A percentile compares a stretch with the other conserved stretches of the same genome.
Evolutionary conservation across 2,888 invertebrate genomes (phyloP).

Genomic region (Clistopyga incitator): DNA sequence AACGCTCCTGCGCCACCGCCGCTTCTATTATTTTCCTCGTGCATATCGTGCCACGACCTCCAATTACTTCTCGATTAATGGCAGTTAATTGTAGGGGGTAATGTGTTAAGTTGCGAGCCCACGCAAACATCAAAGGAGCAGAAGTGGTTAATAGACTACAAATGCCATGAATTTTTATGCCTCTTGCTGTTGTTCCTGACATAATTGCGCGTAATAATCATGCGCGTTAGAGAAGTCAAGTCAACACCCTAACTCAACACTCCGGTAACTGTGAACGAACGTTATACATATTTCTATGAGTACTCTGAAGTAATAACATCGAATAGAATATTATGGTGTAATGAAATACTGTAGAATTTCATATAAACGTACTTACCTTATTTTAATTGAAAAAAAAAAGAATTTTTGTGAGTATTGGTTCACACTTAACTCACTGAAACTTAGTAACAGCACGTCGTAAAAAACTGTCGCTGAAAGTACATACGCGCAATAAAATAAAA

Average conservation of each 20-base stretch:
- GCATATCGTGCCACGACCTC: constrained; percentile 1
- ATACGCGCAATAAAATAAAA: not conserved
- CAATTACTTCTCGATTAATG: constrained; percentile 26
- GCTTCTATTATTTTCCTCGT: constrained; percentile 18
- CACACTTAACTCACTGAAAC: too few relatives aligned
- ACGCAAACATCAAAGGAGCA: constrained; percentile 9
- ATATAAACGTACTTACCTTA: too few relatives aligned
- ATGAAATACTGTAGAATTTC: not conserved
- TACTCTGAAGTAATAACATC: not conserved
- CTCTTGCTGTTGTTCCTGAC: not conserved
- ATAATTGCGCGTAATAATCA: not conserved
- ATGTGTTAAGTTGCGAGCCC: constrained; percentile 14
- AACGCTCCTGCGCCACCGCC: constrained; percentile 19
- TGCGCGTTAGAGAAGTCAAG: not conserved
- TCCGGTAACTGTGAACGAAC: not conserved
- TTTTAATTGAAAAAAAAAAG: not conserved
- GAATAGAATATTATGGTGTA: not conserved
- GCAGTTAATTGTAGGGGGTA: not conserved
- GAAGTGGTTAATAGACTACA: constrained; percentile 16
- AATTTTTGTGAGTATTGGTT: not conserved
- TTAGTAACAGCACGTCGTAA: too few relatives aligned
- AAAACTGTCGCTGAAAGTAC: not conserved
- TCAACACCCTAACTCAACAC: constrained; percentile 1
- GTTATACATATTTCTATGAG: not conserved
- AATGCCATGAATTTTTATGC: constrained; percentile 11